Conservation (phyloP, 2,888 invertebrate genomes). For the Adelognathus sp. region DNA sequence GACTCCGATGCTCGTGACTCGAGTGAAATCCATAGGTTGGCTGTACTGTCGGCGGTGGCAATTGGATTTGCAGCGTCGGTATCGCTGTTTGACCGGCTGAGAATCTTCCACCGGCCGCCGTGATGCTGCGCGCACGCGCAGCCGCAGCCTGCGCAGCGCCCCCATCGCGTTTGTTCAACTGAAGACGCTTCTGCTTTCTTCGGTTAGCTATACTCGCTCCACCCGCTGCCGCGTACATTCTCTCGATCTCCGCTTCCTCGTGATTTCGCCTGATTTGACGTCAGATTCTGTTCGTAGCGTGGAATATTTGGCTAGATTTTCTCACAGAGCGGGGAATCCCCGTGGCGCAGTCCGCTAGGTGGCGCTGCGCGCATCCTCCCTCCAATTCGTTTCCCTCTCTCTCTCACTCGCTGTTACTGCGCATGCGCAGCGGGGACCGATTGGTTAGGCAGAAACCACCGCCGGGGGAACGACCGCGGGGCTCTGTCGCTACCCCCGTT, state of each 20-base stretch:
- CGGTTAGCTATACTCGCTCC: constrained; percentile 93
- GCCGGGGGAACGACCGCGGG: constrained; percentile 35
- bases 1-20: constrained; percentile 81
- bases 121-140: constrained; percentile 52
- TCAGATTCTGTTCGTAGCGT: neutral
- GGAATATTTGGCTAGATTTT: too few relatives aligned
- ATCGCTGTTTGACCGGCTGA: constrained; percentile 45
- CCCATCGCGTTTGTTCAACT: constrained; percentile 73
- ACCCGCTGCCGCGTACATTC: constrained; percentile 94
- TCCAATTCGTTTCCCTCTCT: neutral
- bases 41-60: constrained; percentile 81
- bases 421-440: neutral
- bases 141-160: constrained; percentile 49
- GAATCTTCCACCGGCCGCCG: constrained; percentile 50
- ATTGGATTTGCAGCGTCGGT: constrained; percentile 59
- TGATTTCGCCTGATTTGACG: neutral
- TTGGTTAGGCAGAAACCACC: constrained; percentile 22
- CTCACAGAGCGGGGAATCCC: neutral
- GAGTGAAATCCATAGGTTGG: constrained; percentile 81
- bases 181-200: constrained; percentile 83
- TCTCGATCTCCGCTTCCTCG: constrained; percentile 21
- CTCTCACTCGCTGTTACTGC: neutral
- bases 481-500: constrained; percentile 44
- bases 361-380: constrained; percentile 4
- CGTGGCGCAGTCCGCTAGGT: neutral